These are phyloP conservation scores for Acrocephalus arundinaceus DNA, from an alignment of 2,113 vertebrate species.

Conservation along the genomic window DNA sequence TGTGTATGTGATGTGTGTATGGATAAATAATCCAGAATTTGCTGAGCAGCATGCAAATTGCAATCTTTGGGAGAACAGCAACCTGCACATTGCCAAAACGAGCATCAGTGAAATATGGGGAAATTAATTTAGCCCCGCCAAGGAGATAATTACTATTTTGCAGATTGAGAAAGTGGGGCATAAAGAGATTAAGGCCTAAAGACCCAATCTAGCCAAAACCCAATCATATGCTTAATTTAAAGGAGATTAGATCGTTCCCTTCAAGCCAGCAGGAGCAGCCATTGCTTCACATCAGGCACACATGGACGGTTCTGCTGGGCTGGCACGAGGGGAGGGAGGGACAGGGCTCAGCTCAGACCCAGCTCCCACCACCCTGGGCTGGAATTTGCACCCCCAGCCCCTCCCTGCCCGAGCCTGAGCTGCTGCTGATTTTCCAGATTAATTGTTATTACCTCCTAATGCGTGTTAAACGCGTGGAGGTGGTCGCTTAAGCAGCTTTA, in stretches of 20 bases:
- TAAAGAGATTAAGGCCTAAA: slow-evolving; percentile 53
- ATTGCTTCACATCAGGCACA: background rate
- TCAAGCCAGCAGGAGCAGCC: background rate
- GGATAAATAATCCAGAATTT: background rate
- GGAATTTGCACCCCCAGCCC: background rate
- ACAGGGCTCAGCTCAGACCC: background rate
- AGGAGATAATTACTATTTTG: slow-evolving; percentile 60
- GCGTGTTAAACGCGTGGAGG: background rate
- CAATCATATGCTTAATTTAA: slow-evolving; percentile 64
- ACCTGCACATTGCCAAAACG: background rate
- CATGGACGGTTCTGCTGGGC: background rate
- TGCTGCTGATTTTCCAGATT: background rate
- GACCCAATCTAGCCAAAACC: slow-evolving; percentile 36
- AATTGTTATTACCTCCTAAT: background rate
- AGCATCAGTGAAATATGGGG: slow-evolving; percentile 14
- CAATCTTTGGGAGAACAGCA: background rate
- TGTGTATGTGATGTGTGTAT: background rate
- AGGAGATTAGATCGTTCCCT: slow-evolving; percentile 43
- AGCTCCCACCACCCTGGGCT: background rate
- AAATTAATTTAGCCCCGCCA: slow-evolving; percentile 42
- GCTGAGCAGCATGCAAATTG: background rate
- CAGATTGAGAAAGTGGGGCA: slow-evolving; percentile 54
- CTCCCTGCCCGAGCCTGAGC: accelerated
- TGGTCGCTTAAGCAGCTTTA: background rate
- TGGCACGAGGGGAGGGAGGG: background rate